Base-by-base conservation (phyloP, 2,113 vertebrate species). In the Colistium nudipinnis region DNA sequence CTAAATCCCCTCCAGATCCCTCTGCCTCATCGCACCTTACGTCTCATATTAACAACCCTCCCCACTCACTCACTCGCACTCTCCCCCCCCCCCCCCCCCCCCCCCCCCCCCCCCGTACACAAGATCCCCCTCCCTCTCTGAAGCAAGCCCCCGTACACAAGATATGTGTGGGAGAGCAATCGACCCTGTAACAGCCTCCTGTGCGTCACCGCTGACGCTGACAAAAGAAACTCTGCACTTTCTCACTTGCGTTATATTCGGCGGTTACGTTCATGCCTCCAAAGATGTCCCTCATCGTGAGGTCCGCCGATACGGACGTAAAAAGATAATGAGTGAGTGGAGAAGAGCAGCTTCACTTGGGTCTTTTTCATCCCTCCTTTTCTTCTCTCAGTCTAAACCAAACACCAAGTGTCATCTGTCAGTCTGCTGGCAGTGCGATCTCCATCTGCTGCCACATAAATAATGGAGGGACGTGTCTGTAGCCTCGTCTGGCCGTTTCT, bases 391-490 rank as follows among this genome's bases (percentile, higher is more conserved):
- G 70, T 54, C 54, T 39, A 41, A 80, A 86, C 78, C 80, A 80
- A 86, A 87, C 70, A 85, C 84, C 70, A 49, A 84, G 89, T 85
- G 86, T 88, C 83, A 79, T 63, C 78, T 89, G 80, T 88, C 87
- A 74, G 64, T 76, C 70, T 45, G 25, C 64, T 74, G 75, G 71
- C 49, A 57, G 61, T 39, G 61, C 44, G 72, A 81, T 73, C 79
- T 62, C 55, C 55, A 62, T 69, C 76, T 78, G 81, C 49, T 38
- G 69, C 47, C 47, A 19, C 81, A 90, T 90, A 38, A 89, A 88
- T 86, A 85, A 90, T 86, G 78, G 69, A 82, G 62, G 45, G 56
- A 30, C 19, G 47, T 38, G 73, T 79, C 83, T 22, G 51, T 56
- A 16, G 41, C 54, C 76, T 59, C 17, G 20, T 48, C 66, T 67